These are phyloP conservation scores for Pemphigus obesinymphae DNA, from an alignment of 1,140 invertebrate genomes.

Conservation along the genomic window DNA sequence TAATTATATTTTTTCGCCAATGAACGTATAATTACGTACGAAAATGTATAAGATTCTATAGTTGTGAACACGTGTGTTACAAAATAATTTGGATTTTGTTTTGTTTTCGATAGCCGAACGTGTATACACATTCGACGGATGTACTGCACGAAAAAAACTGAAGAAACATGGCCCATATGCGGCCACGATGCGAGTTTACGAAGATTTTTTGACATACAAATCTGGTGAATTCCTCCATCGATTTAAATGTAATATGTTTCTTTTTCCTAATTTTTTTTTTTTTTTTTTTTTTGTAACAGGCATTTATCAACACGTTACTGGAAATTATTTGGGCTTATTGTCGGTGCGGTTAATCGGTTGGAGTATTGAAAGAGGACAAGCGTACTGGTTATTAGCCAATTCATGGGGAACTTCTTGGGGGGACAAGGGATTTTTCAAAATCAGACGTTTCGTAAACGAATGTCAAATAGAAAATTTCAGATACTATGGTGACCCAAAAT, in stretches of 20 bases:
- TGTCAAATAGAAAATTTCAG: conserved; percentile 62
- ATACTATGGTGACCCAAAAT: conserved; percentile 66
- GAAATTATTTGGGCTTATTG: conserved; percentile 75
- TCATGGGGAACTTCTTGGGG: conserved; percentile 59
- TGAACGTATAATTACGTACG: too few species aligned
- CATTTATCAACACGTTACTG: conserved; percentile 76
- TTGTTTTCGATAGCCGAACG: neutral
- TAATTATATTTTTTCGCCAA: too few species aligned
- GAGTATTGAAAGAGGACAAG: conserved; percentile 49
- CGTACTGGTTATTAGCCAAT: conserved; percentile 54
- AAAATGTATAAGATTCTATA: too few species aligned
- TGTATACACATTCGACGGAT: neutral
- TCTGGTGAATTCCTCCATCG: neutral
- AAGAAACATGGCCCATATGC: conserved; percentile 84
- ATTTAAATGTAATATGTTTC: neutral
- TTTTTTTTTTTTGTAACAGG: conserved; percentile 52
- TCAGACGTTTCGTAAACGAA: conserved; percentile 69
- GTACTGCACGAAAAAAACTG: conserved; percentile 51
- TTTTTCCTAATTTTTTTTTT: neutral
- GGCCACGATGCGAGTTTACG: conserved; percentile 81
- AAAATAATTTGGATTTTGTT: too few species aligned
- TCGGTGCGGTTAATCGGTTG: conserved; percentile 84
- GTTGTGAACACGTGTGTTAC: too few species aligned
- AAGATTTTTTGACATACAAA: conserved; percentile 80
- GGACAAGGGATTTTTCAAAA: conserved; percentile 55